Evolutionary conservation across 2,113 vertebrate genomes (phyloP).

Genomic region (Accipiter cooperii): DNA sequence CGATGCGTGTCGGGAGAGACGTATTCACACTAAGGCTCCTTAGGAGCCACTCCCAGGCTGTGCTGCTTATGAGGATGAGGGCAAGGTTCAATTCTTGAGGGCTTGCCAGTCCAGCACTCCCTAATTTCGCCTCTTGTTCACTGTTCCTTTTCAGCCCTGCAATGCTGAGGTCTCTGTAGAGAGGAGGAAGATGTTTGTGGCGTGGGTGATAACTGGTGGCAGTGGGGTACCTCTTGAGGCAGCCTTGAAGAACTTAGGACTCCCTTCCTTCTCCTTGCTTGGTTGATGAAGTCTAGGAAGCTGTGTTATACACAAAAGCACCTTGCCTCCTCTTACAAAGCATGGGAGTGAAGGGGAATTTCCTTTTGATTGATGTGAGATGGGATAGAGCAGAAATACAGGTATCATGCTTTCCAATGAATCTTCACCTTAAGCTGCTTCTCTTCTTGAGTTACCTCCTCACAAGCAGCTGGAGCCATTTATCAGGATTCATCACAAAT

Average conservation of each 20-base stretch:
- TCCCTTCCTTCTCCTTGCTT: neutral
- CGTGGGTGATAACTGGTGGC: neutral
- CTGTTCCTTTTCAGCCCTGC: neutral
- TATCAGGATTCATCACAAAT: neutral
- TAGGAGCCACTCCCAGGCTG: neutral
- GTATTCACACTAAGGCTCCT: neutral
- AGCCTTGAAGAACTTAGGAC: neutral
- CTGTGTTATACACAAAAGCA: neutral
- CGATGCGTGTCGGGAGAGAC: fast-evolving
- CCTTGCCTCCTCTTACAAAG: neutral
- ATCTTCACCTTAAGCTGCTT: neutral
- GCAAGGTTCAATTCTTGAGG: neutral
- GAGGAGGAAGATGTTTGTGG: neutral
- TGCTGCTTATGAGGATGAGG: neutral
- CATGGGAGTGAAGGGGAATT: neutral
- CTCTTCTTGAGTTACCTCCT: neutral
- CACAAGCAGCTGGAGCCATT: neutral
- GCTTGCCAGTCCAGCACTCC: neutral
- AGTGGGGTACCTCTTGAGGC: neutral
- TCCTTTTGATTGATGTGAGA: neutral
- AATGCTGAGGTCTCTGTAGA: neutral
- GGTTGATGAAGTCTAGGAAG: neutral
- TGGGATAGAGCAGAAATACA: neutral
- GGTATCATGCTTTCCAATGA: neutral
- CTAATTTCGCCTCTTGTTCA: neutral